Evolutionary conservation across 1,140 invertebrate genomes (phyloP).

Genomic region (Euura saliciscinereae): DNA sequence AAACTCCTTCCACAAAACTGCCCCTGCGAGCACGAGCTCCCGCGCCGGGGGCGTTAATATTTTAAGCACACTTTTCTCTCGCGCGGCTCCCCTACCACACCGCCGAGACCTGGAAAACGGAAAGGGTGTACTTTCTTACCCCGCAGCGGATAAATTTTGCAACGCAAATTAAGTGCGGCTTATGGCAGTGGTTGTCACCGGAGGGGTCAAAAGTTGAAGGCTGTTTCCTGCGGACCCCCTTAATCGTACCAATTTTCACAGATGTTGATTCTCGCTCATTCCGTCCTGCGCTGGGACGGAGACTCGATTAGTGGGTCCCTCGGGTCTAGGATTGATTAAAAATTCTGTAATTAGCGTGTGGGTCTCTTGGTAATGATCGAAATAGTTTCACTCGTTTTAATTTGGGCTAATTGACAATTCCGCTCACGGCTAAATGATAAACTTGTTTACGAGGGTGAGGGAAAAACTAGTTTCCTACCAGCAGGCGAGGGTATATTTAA

Average conservation of each 20-base stretch:
- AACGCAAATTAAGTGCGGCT: constrained; percentile 62
- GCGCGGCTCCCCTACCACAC: constrained; percentile 13
- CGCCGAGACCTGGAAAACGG: too few species aligned
- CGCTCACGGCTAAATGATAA: too few species aligned
- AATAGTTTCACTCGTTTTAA: too few species aligned
- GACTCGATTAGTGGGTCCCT: not conserved
- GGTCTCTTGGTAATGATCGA: too few species aligned
- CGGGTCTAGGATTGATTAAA: not conserved
- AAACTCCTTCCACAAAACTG: not conserved
- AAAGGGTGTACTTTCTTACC: constrained; percentile 3
- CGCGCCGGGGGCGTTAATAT: constrained; percentile 58
- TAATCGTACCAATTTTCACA: not conserved
- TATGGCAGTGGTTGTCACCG: constrained; percentile 55
- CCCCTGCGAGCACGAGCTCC: constrained; percentile 23
- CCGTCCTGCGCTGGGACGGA: not conserved
- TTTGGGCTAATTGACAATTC: too few species aligned
- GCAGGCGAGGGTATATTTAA: not conserved
- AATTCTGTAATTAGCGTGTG: too few species aligned
- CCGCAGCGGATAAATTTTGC: constrained; percentile 55
- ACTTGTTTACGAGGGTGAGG: too few species aligned
- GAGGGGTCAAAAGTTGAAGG: constrained; percentile 5
- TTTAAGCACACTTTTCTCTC: constrained; percentile 61
- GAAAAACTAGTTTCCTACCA: too few species aligned
- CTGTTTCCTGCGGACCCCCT: not conserved
- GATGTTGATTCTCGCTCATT: not conserved